phyloP scores from a whole-genome alignment of 2,113 vertebrate species.

The Colinus virginianus region DNA sequence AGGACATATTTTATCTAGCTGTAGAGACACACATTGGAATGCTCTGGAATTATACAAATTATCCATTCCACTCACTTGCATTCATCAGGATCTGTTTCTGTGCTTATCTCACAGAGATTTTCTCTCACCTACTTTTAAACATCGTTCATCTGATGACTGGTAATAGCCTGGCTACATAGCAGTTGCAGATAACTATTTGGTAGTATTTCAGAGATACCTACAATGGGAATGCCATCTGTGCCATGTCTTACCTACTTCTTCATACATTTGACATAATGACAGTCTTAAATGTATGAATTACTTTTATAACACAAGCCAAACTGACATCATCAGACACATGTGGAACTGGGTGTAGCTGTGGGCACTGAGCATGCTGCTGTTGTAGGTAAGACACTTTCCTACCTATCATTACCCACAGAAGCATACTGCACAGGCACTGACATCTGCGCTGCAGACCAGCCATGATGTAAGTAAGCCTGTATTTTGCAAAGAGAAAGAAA shows the following conservation, averaged over 20 bases:
- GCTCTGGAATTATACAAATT: not conserved
- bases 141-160: not conserved
- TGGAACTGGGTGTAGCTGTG: not conserved
- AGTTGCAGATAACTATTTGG: not conserved
- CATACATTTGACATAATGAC: not conserved
- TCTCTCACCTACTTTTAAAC: not conserved
- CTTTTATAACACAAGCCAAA: not conserved
- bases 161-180: accelerated
- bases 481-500: not conserved
- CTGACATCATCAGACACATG: not conserved
- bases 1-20: not conserved
- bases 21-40: not conserved
- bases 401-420: not conserved
- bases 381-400: not conserved
- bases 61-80: not conserved
- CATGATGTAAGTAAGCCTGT: not conserved
- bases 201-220: not conserved
- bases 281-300: not conserved
- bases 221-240: not conserved
- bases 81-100: not conserved
- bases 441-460: not conserved
- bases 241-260: not conserved
- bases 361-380: accelerated
- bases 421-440: not conserved
- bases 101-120: not conserved